These are phyloP conservation scores for Peucedramus taeniatus DNA, from an alignment of 2,113 vertebrate genomes.

Conservation along the genomic window DNA sequence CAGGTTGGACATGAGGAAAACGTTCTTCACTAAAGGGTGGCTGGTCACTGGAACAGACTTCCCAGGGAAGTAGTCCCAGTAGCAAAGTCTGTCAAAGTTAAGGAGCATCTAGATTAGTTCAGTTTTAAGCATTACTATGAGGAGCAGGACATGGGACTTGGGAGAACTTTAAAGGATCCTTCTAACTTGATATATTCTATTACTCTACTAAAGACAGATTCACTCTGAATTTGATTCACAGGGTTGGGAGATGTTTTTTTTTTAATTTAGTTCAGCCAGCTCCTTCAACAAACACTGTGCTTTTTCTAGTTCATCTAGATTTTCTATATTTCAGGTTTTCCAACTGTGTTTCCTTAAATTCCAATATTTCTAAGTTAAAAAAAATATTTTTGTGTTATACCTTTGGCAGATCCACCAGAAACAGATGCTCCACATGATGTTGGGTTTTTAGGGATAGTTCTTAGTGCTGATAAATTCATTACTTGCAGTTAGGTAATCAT, in stretches of 20 bases:
- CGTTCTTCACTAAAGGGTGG: accelerated
- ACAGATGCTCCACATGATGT: neutral
- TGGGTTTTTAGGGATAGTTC: neutral
- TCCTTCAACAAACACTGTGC: neutral
- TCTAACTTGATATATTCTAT: neutral
- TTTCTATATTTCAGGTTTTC: neutral
- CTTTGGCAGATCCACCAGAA: neutral
- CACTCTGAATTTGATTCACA: neutral
- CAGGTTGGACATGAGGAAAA: neutral
- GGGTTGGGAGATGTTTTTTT: neutral
- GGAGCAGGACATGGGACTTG: neutral
- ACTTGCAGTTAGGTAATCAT: neutral
- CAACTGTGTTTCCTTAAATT: neutral
- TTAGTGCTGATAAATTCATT: neutral
- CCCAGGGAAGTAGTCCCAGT: neutral
- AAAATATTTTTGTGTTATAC: neutral
- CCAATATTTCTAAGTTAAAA: neutral
- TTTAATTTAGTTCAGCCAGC: neutral
- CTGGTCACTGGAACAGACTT: accelerated
- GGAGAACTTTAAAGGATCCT: neutral
- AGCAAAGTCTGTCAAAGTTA: neutral
- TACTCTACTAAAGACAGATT: neutral
- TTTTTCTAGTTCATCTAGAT: neutral
- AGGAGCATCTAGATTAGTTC: neutral
- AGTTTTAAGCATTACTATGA: neutral